These are phyloP conservation scores for Ladona fulva DNA, from an alignment of 1,140 invertebrate genomes.

Conservation along the genomic window DNA sequence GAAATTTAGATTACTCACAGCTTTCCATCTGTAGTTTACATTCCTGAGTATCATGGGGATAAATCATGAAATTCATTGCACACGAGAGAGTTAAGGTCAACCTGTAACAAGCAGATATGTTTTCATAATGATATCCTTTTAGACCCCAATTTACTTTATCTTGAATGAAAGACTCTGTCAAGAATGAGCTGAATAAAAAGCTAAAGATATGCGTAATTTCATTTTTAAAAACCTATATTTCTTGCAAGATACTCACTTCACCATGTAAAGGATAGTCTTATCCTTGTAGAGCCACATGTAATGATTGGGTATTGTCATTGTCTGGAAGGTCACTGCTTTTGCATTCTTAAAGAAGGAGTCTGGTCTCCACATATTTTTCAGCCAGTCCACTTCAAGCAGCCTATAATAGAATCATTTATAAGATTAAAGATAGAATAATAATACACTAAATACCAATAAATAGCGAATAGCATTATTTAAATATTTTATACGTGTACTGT, in stretches of 20 bases:
- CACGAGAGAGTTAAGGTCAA: conserved; percentile 74
- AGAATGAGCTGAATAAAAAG: no score
- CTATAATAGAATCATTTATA: conserved; percentile 35
- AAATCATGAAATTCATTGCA: conserved; percentile 86
- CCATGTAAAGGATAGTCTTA: conserved; percentile 81
- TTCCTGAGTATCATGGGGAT: conserved; percentile 84
- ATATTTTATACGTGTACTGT: no score
- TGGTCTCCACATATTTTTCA: conserved; percentile 84
- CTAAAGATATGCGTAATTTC: no score
- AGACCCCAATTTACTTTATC: not conserved
- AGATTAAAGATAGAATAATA: no score
- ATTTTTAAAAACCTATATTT: no score
- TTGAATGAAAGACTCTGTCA: no score
- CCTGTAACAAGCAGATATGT: conserved; percentile 31
- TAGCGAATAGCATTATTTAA: no score
- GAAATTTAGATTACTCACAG: conserved; percentile 49
- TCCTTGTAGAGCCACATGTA: conserved; percentile 83
- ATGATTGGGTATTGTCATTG: conserved; percentile 88
- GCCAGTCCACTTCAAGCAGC: conserved; percentile 75
- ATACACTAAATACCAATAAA: no score
- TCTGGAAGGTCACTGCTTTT: conserved; percentile 85
- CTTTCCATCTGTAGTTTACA: conserved; percentile 88
- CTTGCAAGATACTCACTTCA: conserved; percentile 48
- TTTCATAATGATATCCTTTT: not conserved
- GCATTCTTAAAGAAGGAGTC: conserved; percentile 85